Base-by-base conservation (phyloP, 2,797 vertebrate species). In the Enteromius anoplus region DNA sequence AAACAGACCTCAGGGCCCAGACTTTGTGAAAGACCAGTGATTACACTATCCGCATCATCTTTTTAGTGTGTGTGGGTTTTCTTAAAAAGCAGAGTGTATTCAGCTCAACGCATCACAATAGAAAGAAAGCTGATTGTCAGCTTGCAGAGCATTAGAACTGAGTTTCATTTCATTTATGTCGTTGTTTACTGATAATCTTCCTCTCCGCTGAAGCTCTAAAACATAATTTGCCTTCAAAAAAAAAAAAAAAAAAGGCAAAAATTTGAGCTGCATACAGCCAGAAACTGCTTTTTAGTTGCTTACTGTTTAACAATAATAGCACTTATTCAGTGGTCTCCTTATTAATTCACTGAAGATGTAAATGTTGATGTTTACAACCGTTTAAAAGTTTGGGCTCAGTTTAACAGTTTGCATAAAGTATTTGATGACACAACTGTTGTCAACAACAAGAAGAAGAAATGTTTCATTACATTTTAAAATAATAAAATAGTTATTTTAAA, bases 21-120 rank as follows among this genome's bases (percentile, higher is more conserved):
- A 65, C 78, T 79, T 84, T 75, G 68, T 83, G 75, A 82, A 79
- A 87, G 40, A 78, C 26, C 47, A 53, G 45, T 78, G 62, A 78
- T 53, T 78, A 51, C 40, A 23, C 69, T 64, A 80, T 72, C 19
- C 4, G 49, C 19, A 62, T 71, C 29, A 81, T 45, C 14, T 62
- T 72, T 62, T 40, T 51, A 51, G n/a, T 29, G 14, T 21, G 75
- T 19, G 75, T 47, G 58, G 23, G n/a, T 69, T 5, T 80, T 70
- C 34, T 60, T 47, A 29, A 60, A 34, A 80, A 47, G 19, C 53
- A 47, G 53, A 62, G 26, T 62, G 34, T 76, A 62, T 76, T 75
- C 51, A 76, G 55, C 55, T 76, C n/a, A 45, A 62, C 29, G 37
- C 34, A 45, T 26, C 55, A 45, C 4, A 29, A 76, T 42, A 29